These are phyloP conservation scores for Orycteropus afer DNA, from an alignment of 2,113 vertebrate species.

Conservation along the genomic window DNA sequence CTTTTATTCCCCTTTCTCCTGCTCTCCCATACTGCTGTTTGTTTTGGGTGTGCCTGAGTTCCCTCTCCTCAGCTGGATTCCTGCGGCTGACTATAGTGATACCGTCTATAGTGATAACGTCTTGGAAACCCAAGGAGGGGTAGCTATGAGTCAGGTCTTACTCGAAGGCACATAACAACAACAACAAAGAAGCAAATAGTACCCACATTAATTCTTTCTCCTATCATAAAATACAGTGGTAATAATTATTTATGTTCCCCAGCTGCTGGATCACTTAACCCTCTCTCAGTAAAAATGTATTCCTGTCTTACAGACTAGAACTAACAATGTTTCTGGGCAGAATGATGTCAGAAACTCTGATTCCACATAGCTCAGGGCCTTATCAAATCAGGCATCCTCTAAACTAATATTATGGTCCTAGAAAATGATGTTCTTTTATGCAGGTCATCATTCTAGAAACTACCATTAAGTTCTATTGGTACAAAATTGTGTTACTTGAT, in stretches of 20 bases:
- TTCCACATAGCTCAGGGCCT: not conserved
- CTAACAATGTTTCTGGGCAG: not conserved
- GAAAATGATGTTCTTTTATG: not conserved
- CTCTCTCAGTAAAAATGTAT: not conserved
- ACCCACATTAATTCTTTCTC: not conserved
- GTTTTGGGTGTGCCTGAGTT: too few species aligned
- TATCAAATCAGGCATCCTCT: not conserved
- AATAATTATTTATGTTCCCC: not conserved
- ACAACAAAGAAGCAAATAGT: not conserved
- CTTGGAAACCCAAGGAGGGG: too few species aligned
- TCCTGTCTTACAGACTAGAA: not conserved
- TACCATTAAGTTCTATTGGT: not conserved
- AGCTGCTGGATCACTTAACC: not conserved
- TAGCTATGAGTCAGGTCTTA: too few species aligned
- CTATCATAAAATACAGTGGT: not conserved
- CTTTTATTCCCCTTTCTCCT: too few species aligned
- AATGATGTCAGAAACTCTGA: not conserved
- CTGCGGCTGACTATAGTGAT: too few species aligned
- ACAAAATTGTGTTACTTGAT: not conserved
- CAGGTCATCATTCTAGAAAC: not conserved
- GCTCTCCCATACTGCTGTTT: too few species aligned
- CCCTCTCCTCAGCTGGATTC: too few species aligned
- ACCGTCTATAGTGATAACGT: too few species aligned
- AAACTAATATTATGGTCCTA: slow-evolving; percentile 41
- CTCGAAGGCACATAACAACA: too few species aligned